Conservation (phyloP, 2,113 vertebrate species). For the Scomber japonicus region DNA sequence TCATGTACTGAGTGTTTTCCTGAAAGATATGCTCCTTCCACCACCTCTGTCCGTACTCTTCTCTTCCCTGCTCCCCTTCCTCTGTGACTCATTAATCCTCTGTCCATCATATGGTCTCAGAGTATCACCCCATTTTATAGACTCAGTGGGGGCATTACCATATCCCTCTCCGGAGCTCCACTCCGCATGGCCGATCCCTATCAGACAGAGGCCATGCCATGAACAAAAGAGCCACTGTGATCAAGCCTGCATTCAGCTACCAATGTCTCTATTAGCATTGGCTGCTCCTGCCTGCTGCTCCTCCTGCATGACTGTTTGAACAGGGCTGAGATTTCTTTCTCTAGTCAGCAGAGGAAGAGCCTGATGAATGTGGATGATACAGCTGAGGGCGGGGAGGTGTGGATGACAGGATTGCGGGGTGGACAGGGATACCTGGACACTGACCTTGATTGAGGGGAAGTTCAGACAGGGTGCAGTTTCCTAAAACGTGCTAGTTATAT, state of each 20-base stretch:
- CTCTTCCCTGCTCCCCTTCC: constrained; percentile 57
- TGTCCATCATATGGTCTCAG: constrained; percentile 80
- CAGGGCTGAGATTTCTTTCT: constrained; percentile 65
- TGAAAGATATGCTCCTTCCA: constrained; percentile 61
- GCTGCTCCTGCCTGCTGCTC: constrained; percentile 66
- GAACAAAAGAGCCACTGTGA: constrained; percentile 82
- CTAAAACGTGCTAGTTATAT: constrained; percentile 31
- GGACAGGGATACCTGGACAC: constrained; percentile 56
- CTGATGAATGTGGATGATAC: constrained; percentile 67
- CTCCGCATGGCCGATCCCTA: constrained; percentile 78
- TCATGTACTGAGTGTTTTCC: constrained; percentile 43
- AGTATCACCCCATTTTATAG: constrained; percentile 80
- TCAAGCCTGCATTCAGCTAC: constrained; percentile 76
- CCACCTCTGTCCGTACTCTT: constrained; percentile 61
- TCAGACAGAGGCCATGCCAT: constrained; percentile 76
- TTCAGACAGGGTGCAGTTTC: constrained; percentile 42
- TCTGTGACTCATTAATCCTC: constrained; percentile 81
- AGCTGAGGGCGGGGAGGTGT: constrained; percentile 44
- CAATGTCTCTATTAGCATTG: constrained; percentile 81
- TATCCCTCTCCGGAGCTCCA: constrained; percentile 77
- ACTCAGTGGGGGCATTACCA: constrained; percentile 77
- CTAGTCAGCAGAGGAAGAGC: constrained; percentile 58
- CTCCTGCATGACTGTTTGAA: constrained; percentile 75
- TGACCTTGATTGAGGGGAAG: constrained; percentile 53
- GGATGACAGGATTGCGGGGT: constrained; percentile 31